phyloP scores from a whole-genome alignment of 2,797 vertebrate species.

The Crocidura indochinensis region DNA sequence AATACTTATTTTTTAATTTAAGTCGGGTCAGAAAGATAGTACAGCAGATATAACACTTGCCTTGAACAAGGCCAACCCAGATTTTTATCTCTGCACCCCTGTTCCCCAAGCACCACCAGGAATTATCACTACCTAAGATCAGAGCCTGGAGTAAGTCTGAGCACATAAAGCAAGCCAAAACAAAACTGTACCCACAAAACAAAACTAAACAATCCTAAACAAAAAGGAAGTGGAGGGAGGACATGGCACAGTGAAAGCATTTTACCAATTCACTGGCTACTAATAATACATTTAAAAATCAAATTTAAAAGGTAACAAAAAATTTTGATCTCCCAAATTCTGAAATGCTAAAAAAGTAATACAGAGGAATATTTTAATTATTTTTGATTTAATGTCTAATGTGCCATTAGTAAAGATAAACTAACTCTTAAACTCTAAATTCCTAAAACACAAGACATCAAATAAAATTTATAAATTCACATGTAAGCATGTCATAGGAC shows the following conservation, averaged over 20 bases:
- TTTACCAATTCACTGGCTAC: slow-evolving; percentile 46
- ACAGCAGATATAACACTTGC: too few relatives aligned
- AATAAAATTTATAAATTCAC: slow-evolving; percentile 41
- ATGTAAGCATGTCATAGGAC: slow-evolving; percentile 45
- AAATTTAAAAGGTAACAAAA: slow-evolving; percentile 46
- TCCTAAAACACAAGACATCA: slow-evolving; percentile 39
- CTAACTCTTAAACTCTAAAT: not conserved
- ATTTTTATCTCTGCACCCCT: too few relatives aligned
- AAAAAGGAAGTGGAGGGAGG: not conserved
- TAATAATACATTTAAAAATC: not conserved
- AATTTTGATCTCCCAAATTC: not conserved
- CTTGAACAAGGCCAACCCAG: too few relatives aligned
- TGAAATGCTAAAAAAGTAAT: slow-evolving; percentile 17
- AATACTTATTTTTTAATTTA: too few relatives aligned
- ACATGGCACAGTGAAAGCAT: slow-evolving; percentile 34
- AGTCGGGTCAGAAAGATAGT: too few relatives aligned
- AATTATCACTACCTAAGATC: too few relatives aligned
- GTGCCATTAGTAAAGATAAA: slow-evolving; percentile 26
- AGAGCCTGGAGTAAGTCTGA: too few relatives aligned
- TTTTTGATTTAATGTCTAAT: slow-evolving; percentile 55
- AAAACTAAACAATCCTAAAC: too few relatives aligned
- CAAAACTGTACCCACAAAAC: too few relatives aligned
- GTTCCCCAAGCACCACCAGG: too few relatives aligned
- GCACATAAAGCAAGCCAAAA: too few relatives aligned
- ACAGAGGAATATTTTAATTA: slow-evolving; percentile 30